A percentile compares a stretch with the other conserved stretches of the same genome.
phyloP scores from a whole-genome alignment of 2,113 vertebrate species.

The Neogale vison region DNA sequence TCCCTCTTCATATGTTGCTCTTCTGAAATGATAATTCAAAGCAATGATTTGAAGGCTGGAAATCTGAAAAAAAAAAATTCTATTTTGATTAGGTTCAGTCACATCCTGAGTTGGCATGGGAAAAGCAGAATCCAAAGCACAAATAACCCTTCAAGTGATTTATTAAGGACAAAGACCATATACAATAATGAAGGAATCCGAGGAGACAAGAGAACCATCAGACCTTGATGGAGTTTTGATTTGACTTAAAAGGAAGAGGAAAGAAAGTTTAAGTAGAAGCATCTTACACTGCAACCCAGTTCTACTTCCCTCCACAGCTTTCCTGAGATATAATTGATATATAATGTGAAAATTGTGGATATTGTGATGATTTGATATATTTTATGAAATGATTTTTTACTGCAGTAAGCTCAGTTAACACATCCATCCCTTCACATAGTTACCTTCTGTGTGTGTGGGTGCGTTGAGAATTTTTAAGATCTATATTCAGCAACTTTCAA shows the following conservation, averaged over 20 bases:
- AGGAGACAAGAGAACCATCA: not conserved
- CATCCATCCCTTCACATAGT: not conserved
- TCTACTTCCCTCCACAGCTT: too few relatives aligned
- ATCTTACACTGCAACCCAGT: not conserved
- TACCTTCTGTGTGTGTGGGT: not conserved
- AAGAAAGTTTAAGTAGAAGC: not conserved
- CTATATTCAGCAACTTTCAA: not conserved
- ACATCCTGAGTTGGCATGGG: not conserved
- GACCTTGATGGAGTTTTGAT: not conserved
- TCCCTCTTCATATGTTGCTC: not conserved
- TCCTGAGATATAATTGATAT: not conserved
- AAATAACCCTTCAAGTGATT: not conserved
- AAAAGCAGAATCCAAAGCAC: not conserved
- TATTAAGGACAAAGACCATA: not conserved
- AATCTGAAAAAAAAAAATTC: not conserved
- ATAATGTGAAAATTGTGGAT: not conserved
- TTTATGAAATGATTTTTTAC: not conserved
- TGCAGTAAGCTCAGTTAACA: not conserved
- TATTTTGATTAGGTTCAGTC: not conserved
- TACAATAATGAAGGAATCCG: not conserved
- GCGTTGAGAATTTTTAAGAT: not conserved
- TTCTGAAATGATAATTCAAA: not conserved
- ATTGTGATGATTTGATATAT: not conserved
- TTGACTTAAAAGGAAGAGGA: not conserved
- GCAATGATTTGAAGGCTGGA: not conserved